Percentiles rank a stretch among this genome's conserved stretches.
Evolutionary conservation across 2,888 invertebrate species (phyloP).

Genomic region (Bellardia bayeri): DNA sequence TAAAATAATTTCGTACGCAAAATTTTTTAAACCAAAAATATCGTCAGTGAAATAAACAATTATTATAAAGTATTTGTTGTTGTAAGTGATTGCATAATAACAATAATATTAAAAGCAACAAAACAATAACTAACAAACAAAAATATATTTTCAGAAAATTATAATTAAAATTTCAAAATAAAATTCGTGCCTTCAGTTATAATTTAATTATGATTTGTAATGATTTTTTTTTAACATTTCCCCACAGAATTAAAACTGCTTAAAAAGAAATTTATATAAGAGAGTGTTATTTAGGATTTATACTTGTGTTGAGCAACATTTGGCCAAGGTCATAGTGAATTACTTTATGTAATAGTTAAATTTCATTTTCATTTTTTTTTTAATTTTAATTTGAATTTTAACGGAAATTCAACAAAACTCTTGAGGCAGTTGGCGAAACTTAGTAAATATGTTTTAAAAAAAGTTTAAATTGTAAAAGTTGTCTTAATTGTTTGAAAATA

Average conservation of each 20-base stretch:
- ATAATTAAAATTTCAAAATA: conserved; percentile 26
- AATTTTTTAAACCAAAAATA: conserved; percentile 33
- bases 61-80: conserved; percentile 19
- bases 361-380: background rate
- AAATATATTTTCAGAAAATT: conserved; percentile 5
- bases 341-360: conserved; percentile 38
- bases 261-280: conserved; percentile 32
- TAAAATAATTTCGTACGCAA: conserved; percentile 50
- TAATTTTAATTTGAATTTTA: conserved; percentile 39
- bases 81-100: conserved; percentile 66
- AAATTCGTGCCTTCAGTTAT: conserved; percentile 26
- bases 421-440: background rate
- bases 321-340: conserved; percentile 45
- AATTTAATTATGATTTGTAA: conserved; percentile 22
- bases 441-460: background rate
- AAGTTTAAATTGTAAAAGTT: too few species aligned
- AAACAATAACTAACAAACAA: background rate
- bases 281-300: conserved; percentile 14
- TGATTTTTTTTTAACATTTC: background rate
- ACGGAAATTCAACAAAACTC: conserved; percentile 32
- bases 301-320: background rate
- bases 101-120: background rate
- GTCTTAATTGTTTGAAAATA: too few species aligned
- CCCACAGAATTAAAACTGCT: conserved; percentile 15
- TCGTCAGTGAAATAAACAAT: conserved; percentile 55